Evolutionary conservation across 2,113 vertebrate genomes (phyloP).

Genomic region (Calcarius ornatus): DNA sequence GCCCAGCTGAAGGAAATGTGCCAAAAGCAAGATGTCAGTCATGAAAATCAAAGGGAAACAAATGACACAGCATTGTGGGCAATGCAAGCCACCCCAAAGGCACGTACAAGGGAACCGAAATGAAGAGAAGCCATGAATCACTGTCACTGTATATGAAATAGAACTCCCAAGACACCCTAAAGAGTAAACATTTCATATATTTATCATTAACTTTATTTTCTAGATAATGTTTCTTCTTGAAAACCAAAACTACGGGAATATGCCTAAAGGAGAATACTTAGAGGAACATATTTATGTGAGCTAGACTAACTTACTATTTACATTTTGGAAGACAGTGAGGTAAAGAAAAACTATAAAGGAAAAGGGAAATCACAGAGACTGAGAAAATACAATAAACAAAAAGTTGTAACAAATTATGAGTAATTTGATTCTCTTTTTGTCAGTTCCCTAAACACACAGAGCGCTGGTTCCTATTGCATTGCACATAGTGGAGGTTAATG

Average conservation of each 20-base stretch:
- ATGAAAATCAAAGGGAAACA: not conserved
- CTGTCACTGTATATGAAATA: not conserved
- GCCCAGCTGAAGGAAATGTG: not conserved
- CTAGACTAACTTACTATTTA: not conserved
- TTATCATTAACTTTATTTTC: conserved; percentile 4
- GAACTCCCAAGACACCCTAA: not conserved
- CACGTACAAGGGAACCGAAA: not conserved
- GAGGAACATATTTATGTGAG: not conserved
- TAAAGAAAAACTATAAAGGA: not conserved
- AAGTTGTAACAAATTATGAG: not conserved
- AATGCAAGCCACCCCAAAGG: not conserved
- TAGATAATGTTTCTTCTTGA: not conserved
- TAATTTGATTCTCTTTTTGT: not conserved
- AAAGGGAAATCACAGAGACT: not conserved
- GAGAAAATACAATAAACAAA: not conserved
- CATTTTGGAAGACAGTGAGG: not conserved
- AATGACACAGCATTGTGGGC: not conserved
- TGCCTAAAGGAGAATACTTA: not conserved
- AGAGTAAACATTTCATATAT: not conserved
- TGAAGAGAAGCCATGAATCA: not conserved
- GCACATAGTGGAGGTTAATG: not conserved
- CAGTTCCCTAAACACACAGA: not conserved
- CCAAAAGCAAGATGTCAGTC: not conserved
- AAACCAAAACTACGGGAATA: not conserved
- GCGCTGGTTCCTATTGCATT: not conserved